Base-by-base conservation (phyloP, 1,140 invertebrate genomes). In the Drosophila nebulosa region DNA sequence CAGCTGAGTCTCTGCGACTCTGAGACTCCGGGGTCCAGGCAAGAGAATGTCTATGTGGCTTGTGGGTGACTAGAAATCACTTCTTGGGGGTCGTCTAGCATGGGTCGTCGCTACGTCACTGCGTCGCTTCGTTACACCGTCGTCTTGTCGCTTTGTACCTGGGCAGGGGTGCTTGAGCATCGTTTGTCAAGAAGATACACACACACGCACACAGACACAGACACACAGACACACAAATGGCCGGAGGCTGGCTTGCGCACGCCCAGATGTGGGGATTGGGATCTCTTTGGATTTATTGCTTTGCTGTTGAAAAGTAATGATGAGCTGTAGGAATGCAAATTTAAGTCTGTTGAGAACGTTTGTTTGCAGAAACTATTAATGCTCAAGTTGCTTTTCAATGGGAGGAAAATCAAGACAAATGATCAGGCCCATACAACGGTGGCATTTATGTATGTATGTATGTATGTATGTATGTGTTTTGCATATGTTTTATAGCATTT, bases 221-320 rank as follows among this genome's bases (percentile, higher is more conserved):
- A 36, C n/a, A 42, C 39, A 9, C 39, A 42, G 7, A 18, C 39
- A 14, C 1, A 42, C 14, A 42, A 0, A 21, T n/a, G 5, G 39
- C 16, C 21, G 16, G 39, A 46, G 39, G 39, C 39, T 46, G 39
- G 7, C 26, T 16, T 55, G 52, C 14, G 52, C 52, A 55, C 52
- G 52, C 52, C 52, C 52, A 16, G 52, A 55, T 30, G 24, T 18
- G 52, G 24, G 52, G 52, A 55, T 55, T 27, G 52, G 52, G 26
- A 55, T 55, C 52, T 55, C 52, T 55, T 58, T 58, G 56, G 56
- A 58, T 58, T 58, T 58, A 55, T 55, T 55, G 52, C 52, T 32
- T 55, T 7, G 52, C 52, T 16, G 52, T 55, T 55, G 26, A 30
- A 55, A 55, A 55, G 52, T 55, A 55, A 55, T 55, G 52, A 55